A percentile compares a stretch with the other conserved stretches of the same genome.
Evolutionary conservation across 2,797 vertebrate genomes (phyloP).

Genomic region (Hemitrygon akajei): DNA sequence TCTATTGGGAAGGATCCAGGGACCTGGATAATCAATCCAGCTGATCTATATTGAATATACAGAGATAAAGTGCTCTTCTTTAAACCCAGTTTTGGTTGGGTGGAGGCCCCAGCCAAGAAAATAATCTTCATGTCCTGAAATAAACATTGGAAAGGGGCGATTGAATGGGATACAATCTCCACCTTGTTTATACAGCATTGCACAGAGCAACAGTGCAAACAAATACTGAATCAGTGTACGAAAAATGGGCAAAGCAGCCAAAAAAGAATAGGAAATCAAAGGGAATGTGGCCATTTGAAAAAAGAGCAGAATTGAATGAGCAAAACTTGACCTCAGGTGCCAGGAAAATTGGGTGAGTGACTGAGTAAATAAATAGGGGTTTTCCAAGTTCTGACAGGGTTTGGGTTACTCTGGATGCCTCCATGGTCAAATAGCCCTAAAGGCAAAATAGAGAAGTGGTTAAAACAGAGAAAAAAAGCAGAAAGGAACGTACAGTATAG

Average conservation of each 20-base stretch:
- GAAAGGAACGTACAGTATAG: neutral
- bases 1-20: slow-evolving; percentile 23
- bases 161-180: neutral
- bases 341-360: neutral
- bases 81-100: neutral
- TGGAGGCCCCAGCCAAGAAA: neutral
- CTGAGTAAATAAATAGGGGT: neutral
- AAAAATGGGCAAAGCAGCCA: neutral
- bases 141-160: neutral
- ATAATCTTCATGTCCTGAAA: neutral
- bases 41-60: neutral
- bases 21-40: slow-evolving; percentile 30
- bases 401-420: neutral
- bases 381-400: neutral
- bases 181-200: neutral
- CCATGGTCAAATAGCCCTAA: neutral
- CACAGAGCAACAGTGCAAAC: neutral
- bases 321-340: neutral
- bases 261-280: neutral
- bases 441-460: neutral
- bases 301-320: neutral
- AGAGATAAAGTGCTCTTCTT: slow-evolving; percentile 1
- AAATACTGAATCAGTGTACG: neutral
- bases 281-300: neutral
- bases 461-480: too few relatives aligned